Evolutionary conservation across 1,140 invertebrate species (phyloP), one percentile per base, ranked within the genome.

Genomic region (Tribolium madens): DNA sequence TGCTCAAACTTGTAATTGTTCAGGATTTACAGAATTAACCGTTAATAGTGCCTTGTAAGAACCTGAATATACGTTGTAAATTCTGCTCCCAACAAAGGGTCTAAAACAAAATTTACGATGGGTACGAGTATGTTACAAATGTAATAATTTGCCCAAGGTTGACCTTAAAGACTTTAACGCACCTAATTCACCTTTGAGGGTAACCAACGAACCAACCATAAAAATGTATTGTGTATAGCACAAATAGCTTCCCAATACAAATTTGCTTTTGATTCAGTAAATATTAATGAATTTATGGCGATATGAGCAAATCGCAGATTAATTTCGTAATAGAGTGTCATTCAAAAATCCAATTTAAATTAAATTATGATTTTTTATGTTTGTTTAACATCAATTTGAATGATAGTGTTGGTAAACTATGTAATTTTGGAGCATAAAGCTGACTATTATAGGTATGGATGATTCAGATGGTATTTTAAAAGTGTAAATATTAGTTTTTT

Each of bases 401-500:
- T 42, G 36, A 42, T 10, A 42, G 36, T 42, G 36, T 36, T 36
- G 1, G 2, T 36, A 3, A 36, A 36, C 33, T 36, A 36, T 42
- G 36, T 42, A 42, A 42, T 42, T 42, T 42, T 42, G 6, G n/a
- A 42, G 36, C 36, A 42, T 42, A 50, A 50, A 50, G 7, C 48
- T 15, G 13, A 50, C 12, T 50, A 50, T 14, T 50, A 15, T 15
- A 50, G 48, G 6, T 50, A 15, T 15, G 13, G 48, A 50, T 50
- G 48, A 50, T 50, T 15, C 15, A 57, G 10, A 17, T 57, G 18
- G 17, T 57, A 57, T 18, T 17, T 57, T 15, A 57, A 57, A 33
- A 64, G 57, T 33, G 57, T 64, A 64, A 64, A 64, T 33, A 64
- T 64, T 64, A 36, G 57, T 64, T 64, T 12, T 64, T 64, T 64